Conservation (phyloP, 2,888 invertebrate species). For the Adineta ricciae region DNA sequence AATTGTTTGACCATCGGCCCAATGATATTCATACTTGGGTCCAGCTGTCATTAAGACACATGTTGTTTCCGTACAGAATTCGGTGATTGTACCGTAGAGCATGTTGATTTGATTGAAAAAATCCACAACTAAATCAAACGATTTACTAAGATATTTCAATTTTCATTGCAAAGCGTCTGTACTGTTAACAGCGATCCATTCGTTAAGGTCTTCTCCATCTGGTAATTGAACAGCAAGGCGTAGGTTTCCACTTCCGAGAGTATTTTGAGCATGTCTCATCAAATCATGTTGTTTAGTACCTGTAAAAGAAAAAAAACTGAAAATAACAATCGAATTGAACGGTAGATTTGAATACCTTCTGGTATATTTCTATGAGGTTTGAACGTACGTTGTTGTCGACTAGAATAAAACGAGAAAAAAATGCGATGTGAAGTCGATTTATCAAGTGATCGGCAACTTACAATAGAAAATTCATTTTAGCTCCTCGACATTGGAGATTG, state of each 20-base stretch:
- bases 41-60: slow-evolving; percentile 98
- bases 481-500: not conserved
- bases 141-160: not conserved
- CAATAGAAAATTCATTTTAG: slow-evolving; percentile 33
- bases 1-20: slow-evolving; percentile 95
- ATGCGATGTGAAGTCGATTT: not conserved
- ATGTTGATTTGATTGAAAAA: slow-evolving; percentile 99
- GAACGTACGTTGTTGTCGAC: slow-evolving; percentile 29
- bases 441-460: not conserved
- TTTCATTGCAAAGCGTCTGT: too few relatives aligned
- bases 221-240: slow-evolving; percentile 88
- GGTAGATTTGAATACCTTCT: not conserved
- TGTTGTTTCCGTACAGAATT: slow-evolving; percentile 92
- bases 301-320: not conserved
- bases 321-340: too few relatives aligned
- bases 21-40: slow-evolving; percentile 97
- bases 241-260: slow-evolving; percentile 89
- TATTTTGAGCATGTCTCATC: slow-evolving; percentile 55
- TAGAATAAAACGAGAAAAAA: not conserved
- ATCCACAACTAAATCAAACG: slow-evolving; percentile 72
- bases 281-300: slow-evolving; percentile 27
- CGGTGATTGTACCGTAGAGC: slow-evolving; percentile 98
- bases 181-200: slow-evolving; percentile 99
- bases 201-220: slow-evolving; percentile 95
- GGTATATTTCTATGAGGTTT: slow-evolving; percentile 29